phyloP scores from a whole-genome alignment of 2,113 vertebrate genomes.

The Guaruba guarouba region DNA sequence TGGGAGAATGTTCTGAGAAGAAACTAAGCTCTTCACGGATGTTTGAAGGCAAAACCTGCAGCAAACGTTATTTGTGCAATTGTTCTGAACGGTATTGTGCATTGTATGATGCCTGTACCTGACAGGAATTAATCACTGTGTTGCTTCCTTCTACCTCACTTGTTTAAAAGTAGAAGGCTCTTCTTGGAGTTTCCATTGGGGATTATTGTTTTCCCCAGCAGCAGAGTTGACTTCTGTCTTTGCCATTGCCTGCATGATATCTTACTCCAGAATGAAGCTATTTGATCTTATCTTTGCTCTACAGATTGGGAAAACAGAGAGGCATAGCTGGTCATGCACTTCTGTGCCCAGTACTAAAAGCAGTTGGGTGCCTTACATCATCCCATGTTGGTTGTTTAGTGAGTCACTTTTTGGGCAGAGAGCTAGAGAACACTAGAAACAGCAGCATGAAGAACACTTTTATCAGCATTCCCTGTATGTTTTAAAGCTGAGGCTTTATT shows the following conservation, averaged over 20 bases:
- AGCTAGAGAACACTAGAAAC: neutral
- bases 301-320: constrained; percentile 40
- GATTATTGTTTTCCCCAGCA: neutral
- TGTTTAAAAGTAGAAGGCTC: neutral
- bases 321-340: constrained; percentile 10
- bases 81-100: neutral
- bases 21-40: neutral
- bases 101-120: neutral
- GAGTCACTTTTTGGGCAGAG: constrained; percentile 53
- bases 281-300: constrained; percentile 47
- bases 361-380: constrained; percentile 41
- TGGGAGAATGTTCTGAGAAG: neutral
- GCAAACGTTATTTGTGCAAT: neutral
- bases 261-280: constrained; percentile 28
- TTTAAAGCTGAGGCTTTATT: constrained; percentile 33
- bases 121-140: neutral
- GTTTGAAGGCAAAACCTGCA: neutral
- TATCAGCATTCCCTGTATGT: constrained; percentile 19
- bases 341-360: neutral
- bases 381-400: constrained; percentile 36
- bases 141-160: neutral
- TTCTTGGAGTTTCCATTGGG: neutral
- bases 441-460: constrained; percentile 20
- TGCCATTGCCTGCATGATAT: neutral
- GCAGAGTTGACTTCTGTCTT: neutral